Base-by-base conservation (phyloP, 2,797 vertebrate species). In the Silurus lanzhouensis region DNA sequence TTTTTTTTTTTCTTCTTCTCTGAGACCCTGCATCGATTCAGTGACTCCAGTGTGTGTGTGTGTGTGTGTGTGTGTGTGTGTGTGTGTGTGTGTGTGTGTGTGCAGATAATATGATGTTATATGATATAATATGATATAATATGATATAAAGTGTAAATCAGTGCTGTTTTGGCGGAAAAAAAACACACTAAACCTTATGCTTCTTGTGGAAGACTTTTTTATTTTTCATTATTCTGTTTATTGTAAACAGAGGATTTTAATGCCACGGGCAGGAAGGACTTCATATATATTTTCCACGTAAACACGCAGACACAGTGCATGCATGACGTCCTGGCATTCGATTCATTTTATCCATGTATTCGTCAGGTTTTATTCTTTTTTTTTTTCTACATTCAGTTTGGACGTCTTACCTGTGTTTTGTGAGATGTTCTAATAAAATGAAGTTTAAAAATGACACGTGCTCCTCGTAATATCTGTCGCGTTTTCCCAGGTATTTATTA, bases 121-220 rank as follows among this genome's bases (percentile, higher is more conserved):
- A 52, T 52, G 38, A 52, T 52, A 52, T 52, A 52, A 57, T 58
- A 31, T 57, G 14, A 75, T 74, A 25, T 8, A 22, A 70, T 67
- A 14, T 81, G 61, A 44, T 74, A 17, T 63, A 70, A 38, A 2
- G 55, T 76, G 64, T 83, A 81, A 86, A 75, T 85, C 22, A 75
- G n/a, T 63, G 44, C 74, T 83, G 86, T 87, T 87, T 72, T 77
- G 81, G 66, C 72, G 63, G 63, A 83, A 91, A 38, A 38, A 38
- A 31, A 3, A 31, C 31, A 88, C 88, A 84, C 58, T 84, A 87
- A 82, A 67, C 84, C 48, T 67, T 94, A 91, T 94, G 93, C 95
- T 96, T 96, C 95, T 93, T 90, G 92, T 95, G 89, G 95, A 96
- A 96, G 95, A 87, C 80, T 91, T 15, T 70, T 17, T 6, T 38